Evolutionary conservation across 2,888 invertebrate species (phyloP).

Genomic region (Gastrophysa polygoni): DNA sequence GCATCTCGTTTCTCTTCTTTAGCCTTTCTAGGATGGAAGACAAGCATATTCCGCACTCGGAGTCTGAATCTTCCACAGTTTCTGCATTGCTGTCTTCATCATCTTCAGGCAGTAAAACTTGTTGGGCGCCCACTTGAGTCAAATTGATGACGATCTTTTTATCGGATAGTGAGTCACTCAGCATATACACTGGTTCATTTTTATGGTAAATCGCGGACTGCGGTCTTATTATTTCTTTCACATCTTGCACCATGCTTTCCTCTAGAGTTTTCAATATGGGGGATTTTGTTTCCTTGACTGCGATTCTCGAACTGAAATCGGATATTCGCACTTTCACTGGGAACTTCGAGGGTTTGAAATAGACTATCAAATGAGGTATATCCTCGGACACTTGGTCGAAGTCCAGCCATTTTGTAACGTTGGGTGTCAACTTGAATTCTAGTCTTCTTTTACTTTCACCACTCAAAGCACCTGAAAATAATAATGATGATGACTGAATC

Average conservation of each 20-base stretch:
- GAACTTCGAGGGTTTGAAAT: slow-evolving; percentile 49
- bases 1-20: background rate
- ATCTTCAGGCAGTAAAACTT: background rate
- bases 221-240: slow-evolving; percentile 40
- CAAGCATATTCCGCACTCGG: slow-evolving; percentile 23
- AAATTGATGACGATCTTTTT: slow-evolving; percentile 50
- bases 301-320: slow-evolving; percentile 32
- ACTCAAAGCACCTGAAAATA: too few species aligned
- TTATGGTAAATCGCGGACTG: slow-evolving; percentile 33
- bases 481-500: too few species aligned
- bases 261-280: background rate
- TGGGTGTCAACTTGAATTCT: slow-evolving; percentile 26
- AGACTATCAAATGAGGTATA: slow-evolving; percentile 44
- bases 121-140: slow-evolving; percentile 40
- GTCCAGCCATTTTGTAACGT: slow-evolving; percentile 50
- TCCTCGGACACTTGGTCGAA: slow-evolving; percentile 44
- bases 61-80: background rate
- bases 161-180: slow-evolving; percentile 47
- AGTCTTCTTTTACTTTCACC: slow-evolving; percentile 11
- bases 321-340: slow-evolving; percentile 42
- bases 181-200: slow-evolving; percentile 51
- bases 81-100: background rate
- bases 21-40: slow-evolving; percentile 19
- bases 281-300: slow-evolving; percentile 16
- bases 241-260: slow-evolving; percentile 10